Percentiles rank a stretch among this genome's conserved stretches.
phyloP scores from a whole-genome alignment of 2,797 vertebrate genomes.

The Pterois miles region DNA sequence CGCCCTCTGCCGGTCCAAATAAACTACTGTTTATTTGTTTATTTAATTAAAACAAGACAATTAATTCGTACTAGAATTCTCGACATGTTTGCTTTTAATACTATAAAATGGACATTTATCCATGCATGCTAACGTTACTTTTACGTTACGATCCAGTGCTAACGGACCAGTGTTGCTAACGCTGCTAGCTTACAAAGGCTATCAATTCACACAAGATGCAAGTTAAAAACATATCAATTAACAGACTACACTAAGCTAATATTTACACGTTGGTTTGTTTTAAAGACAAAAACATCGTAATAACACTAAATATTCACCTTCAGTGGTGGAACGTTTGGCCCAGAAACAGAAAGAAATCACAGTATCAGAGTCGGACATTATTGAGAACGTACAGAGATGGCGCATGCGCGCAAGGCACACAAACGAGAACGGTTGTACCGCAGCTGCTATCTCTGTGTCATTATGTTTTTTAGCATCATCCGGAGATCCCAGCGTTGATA shows the following conservation, averaged over 20 bases:
- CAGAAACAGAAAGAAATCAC: conserved; percentile 7
- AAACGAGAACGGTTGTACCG: not conserved
- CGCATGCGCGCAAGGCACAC: conserved; percentile 38
- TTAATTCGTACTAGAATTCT: not conserved
- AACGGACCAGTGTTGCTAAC: rapidly evolving
- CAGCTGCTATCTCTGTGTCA: too few relatives aligned
- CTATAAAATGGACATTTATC: too few relatives aligned
- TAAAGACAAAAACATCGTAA: not conserved
- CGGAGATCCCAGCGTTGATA: not conserved
- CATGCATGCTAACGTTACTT: too few relatives aligned
- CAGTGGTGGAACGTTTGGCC: not conserved
- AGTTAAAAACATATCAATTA: too few relatives aligned
- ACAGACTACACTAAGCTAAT: too few relatives aligned
- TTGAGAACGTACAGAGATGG: conserved; percentile 1
- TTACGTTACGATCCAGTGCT: too few relatives aligned
- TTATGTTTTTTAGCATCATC: not conserved
- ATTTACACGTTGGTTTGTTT: not conserved
- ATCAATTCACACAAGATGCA: too few relatives aligned
- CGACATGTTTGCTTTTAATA: not conserved
- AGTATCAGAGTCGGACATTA: conserved; percentile 38
- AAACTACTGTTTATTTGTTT: not conserved
- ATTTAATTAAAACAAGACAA: not conserved
- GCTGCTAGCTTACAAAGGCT: too few relatives aligned
- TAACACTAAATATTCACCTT: not conserved
- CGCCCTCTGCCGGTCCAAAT: conserved; percentile 8